Evolutionary conservation across 53 echinoderm and acorn worm species (phyloP), one percentile per base, ranked within the genome.

Genomic region (Astropecten irregularis): DNA sequence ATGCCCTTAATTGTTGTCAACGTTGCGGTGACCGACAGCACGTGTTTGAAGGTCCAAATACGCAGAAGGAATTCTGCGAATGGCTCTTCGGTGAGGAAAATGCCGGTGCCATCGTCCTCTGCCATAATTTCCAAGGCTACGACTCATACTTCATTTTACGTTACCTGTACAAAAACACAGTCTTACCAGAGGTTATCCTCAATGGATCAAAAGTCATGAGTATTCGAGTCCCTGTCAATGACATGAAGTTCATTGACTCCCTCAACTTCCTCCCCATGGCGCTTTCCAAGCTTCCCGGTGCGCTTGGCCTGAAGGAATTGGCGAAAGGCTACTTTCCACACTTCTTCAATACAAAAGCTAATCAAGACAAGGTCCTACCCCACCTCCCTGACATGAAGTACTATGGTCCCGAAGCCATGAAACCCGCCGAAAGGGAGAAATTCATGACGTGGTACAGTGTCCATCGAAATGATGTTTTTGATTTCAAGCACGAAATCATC

Each of bases 41-140:
- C 59, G 25, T 69, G 15, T 86, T 86, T 26, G 8, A 51, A 19
- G 86, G 86, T 28, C 55, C 66, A 3, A 38, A 36, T 18, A 86
- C 77, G 2, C 51, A 49, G 26, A 35, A 86, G 11, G 16, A 76
- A 18, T 86, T 86, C 55, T 53, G 86, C 27, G 56, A 86, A 40
- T 86, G 86, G 86, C 56, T 86, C 27, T 52, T 86, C 13, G 66
- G 70, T 1, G 38, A 10, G 1, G 71, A 48, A 0, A 56, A 70
- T 14, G 49, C 39, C 18, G 69, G 81, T 9, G 57, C 48, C 11
- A 61, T 71, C 19, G 79, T 77, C 35, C 39, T 90, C 2, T 81
- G 85, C 51, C 90, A 90, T 56, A 90, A 85, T 30, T 67, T 68
- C 21, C 65, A 77, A 18, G 77, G 82, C 1, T 82, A 82, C 15